A percentile compares a stretch with the other conserved stretches of the same genome.
Evolutionary conservation across 2,797 vertebrate genomes (phyloP).

Genomic region (Alca torda): DNA sequence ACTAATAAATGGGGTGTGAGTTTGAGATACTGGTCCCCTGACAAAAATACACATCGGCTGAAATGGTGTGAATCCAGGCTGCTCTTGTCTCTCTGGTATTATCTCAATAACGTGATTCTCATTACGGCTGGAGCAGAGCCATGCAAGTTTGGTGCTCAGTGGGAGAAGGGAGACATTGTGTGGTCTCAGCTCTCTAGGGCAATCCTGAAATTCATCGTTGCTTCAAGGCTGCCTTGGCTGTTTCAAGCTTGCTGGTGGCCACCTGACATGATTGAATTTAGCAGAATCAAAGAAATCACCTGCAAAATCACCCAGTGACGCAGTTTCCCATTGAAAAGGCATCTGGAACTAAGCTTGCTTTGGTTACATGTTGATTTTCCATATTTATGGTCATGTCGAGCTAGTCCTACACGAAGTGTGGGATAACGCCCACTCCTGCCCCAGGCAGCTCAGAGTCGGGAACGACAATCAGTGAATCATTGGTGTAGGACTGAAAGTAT

Average conservation of each 20-base stretch:
- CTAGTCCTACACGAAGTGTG: not conserved
- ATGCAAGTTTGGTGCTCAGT: not conserved
- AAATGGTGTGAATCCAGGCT: constrained; percentile 8
- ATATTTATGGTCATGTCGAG: not conserved
- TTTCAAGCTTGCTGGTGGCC: not conserved
- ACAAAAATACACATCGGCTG: not conserved
- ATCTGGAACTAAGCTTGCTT: not conserved
- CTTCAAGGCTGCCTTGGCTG: not conserved
- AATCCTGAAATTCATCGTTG: not conserved
- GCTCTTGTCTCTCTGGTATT: not conserved
- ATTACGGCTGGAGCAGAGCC: not conserved
- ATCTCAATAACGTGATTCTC: not conserved
- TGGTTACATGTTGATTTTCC: not conserved
- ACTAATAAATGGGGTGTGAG: constrained; percentile 22
- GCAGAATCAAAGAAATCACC: not conserved
- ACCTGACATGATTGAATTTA: not conserved
- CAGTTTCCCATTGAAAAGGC: not conserved
- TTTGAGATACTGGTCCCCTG: constrained; percentile 18
- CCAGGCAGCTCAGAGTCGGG: rapidly evolving
- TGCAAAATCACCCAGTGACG: not conserved
- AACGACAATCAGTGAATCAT: rapidly evolving
- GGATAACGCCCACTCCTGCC: not conserved
- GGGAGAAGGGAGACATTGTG: not conserved
- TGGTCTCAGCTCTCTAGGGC: not conserved
- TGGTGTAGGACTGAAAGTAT: not conserved